Base-by-base conservation (phyloP, 2,113 vertebrate species). In the Neolamprologus caudopunctatus region DNA sequence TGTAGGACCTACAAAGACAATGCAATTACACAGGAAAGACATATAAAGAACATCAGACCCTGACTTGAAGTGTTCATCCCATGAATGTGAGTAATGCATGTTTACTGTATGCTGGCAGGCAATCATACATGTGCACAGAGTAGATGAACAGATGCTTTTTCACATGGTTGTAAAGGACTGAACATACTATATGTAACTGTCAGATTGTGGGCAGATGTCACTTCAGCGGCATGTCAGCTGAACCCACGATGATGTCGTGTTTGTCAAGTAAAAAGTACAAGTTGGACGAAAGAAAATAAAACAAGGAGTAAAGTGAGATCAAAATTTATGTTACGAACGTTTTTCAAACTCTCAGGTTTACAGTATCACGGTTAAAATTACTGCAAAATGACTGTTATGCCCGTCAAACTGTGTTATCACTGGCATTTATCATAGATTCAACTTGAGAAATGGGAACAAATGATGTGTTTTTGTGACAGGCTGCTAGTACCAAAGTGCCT, bases 21-120 rank as follows among this genome's bases (percentile, higher is more conserved):
- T 89, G 68, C 81, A 92, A 94, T 90, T 79, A 85, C 84, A 45
- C 54, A 73, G 81, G 40, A 87, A 85, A 66, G 42, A 89, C 61
- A 84, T 82, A 85, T 86, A 83, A 89, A 88, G 58, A 84, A 54
- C 80, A 87, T 73, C 90, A 85, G 84, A 54, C 75, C 66, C 73
- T 63, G 85, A 81, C 83, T 83, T 81, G 24, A 88, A 84, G 80
- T 37, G 21, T 53, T 92, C 85, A 57, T 82, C 85, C 86, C 28
- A 68, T 57, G 85, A 83, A 68, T 87, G 83, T 88, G 84, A 92
- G 82, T 84, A 82, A 89, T 84, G 26, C 50, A 40, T 88, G 85
- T 89, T 84, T 88, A 78, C 73, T 51, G 26, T 78, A 57, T 40
- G 51, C 61, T 82, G 89, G 85, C 80, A 93, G 80, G 79, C 68